Conservation (phyloP, 2,888 invertebrate species). For the Vesta saturnalis region DNA sequence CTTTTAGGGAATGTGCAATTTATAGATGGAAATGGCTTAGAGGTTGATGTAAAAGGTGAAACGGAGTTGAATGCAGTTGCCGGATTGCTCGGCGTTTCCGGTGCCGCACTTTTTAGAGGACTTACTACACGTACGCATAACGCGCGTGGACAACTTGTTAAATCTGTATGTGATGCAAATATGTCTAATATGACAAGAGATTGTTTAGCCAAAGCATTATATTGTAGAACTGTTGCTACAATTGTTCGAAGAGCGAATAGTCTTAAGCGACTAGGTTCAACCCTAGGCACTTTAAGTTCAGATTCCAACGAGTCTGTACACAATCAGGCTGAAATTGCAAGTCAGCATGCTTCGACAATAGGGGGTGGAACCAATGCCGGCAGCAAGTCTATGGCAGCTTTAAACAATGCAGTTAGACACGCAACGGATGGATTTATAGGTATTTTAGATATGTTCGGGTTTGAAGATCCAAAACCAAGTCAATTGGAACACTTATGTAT, state of each 20-base stretch:
- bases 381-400: conserved; percentile 89
- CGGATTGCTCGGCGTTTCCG: conserved; percentile 81
- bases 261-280: conserved; percentile 84
- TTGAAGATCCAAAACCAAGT: conserved; percentile 91
- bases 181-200: conserved; percentile 91
- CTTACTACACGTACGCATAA: conserved; percentile 85
- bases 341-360: conserved; percentile 86
- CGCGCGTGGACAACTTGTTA: conserved; percentile 80
- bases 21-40: conserved; percentile 79
- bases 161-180: conserved; percentile 84
- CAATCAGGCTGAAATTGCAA: conserved; percentile 84
- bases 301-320: conserved; percentile 94
- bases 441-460: conserved; percentile 96
- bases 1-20: conserved; percentile 93
- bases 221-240: conserved; percentile 93
- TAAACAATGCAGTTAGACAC: conserved; percentile 92
- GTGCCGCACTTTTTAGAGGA: conserved; percentile 80
- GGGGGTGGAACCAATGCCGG: conserved; percentile 78
- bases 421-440: conserved; percentile 96
- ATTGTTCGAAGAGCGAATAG: conserved; percentile 94
- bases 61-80: conserved; percentile 88
- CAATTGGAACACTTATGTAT: conserved; percentile 94
- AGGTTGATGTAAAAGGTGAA: conserved; percentile 83
- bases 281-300: conserved; percentile 84
- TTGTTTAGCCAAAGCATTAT: conserved; percentile 89